phyloP scores from a whole-genome alignment of 2,113 vertebrate species.

The Salvelinus alpinus region DNA sequence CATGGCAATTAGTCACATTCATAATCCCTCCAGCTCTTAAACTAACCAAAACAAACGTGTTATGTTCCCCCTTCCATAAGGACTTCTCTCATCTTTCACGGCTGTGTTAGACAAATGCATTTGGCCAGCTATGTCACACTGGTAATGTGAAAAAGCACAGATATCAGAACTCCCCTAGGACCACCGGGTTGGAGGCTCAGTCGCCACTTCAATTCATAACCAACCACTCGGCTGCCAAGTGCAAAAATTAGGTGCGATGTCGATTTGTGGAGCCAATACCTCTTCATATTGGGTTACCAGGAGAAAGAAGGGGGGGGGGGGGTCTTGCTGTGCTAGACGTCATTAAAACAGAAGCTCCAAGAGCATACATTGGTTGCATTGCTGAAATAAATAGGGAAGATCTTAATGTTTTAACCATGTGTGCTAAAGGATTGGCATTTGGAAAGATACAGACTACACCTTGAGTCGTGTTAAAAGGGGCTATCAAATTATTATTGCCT shows the following conservation, averaged over 20 bases:
- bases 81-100: constrained; percentile 15
- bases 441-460: constrained; percentile 53
- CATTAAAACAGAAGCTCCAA: constrained; percentile 74
- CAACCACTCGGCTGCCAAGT: constrained; percentile 39
- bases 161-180: constrained; percentile 21
- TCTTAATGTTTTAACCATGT: constrained; percentile 64
- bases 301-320: constrained; percentile 44
- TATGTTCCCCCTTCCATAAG: constrained; percentile 1
- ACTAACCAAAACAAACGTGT: constrained; percentile 15
- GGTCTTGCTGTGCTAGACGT: constrained; percentile 42
- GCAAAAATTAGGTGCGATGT: constrained; percentile 54
- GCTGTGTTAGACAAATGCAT: constrained; percentile 20
- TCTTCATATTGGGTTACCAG: constrained; percentile 33
- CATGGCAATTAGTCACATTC: constrained; percentile 29
- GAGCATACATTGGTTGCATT: constrained; percentile 13
- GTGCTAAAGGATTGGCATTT: constrained; percentile 58
- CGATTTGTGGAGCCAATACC: constrained; percentile 51
- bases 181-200: constrained; percentile 33
- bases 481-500: constrained; percentile 48
- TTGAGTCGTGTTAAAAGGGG: constrained; percentile 46
- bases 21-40: constrained; percentile 24
- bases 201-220: constrained; percentile 38
- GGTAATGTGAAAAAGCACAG: constrained; percentile 35
- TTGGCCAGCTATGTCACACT: constrained; percentile 34
- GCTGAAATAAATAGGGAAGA: constrained; percentile 51